Evolutionary conservation across 2,113 vertebrate species (phyloP), one percentile per base, ranked within the genome.

Genomic region (Pteronura brasiliensis): DNA sequence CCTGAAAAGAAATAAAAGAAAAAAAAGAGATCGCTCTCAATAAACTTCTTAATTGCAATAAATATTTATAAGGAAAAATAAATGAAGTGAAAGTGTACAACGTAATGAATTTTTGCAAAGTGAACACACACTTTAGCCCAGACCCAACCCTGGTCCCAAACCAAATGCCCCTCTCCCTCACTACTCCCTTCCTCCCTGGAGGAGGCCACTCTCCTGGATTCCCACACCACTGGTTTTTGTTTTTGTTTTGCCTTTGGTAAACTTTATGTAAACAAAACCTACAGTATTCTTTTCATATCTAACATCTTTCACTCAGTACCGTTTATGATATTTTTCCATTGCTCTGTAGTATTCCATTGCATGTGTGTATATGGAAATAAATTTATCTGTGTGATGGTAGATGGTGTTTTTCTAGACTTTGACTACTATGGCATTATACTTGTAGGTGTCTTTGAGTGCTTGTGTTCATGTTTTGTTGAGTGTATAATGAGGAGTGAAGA

Each of bases 141-240:
- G 23, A 14, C 39, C 13, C 39, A 15, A 3, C 39, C 42, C 44
- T 4, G 8, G 12, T 44, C 1, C 0, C 3, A 0, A 23, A 39
- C 27, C 39, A 3, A 17, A 55, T 7, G 15, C 18, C 18, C n/a
- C 6, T 8, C 12, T 34, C 7, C 2, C 2, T 15, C n/a, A 25
- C 36, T 3, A 0, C 63, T 10, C 42, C 36, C 23, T 23, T 25
- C 63, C 21, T 18, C 6, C 44, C 65, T 27, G 15, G n/a, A 21
- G 39, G 27, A 61, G 25, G 55, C 25, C 52, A 2, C 76, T n/a
- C 5, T 20, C 34, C 8, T 5, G 36, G 77, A 72, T 25, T 69
- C 36, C 39, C 15, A 27, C 1, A 39, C 11, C 36, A 63, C n/a
- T 59, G 49, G 29, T 34, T 61, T 76, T 61, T 4, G 29, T 31